Evolutionary conservation across 2,797 vertebrate genomes (phyloP).

Genomic region (Spinibarbus caldwelli): DNA sequence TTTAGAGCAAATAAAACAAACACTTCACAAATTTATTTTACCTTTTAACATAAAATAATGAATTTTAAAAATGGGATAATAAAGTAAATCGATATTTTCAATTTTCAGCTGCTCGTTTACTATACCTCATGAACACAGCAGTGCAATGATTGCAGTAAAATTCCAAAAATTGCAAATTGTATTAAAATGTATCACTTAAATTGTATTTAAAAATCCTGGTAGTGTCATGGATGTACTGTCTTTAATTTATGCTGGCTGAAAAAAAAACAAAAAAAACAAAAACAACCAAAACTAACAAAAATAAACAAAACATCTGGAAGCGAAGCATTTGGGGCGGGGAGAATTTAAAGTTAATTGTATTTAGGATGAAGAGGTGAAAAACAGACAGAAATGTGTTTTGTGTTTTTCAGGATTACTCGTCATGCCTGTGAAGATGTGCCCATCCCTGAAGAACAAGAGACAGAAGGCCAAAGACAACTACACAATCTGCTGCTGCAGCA

Average conservation of each 20-base stretch:
- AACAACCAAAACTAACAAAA: background rate
- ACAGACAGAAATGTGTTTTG: background rate
- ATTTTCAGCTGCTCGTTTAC: background rate
- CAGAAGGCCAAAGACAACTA: constrained; percentile 93
- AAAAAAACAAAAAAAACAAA: too few relatives aligned
- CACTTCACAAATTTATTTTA: background rate
- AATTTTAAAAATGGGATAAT: too few relatives aligned
- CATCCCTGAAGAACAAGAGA: constrained; percentile 90
- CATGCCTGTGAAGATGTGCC: constrained; percentile 82
- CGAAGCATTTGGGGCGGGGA: background rate
- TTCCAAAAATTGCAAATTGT: rapidly evolving
- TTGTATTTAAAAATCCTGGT: too few relatives aligned
- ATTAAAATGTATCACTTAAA: background rate
- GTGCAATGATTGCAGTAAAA: too few relatives aligned
- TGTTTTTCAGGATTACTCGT: constrained; percentile 81
- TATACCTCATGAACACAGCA: too few relatives aligned
- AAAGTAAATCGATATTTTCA: background rate
- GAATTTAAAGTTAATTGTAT: background rate
- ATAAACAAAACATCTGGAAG: too few relatives aligned
- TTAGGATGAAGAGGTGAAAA: background rate
- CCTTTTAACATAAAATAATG: background rate
- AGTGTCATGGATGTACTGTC: background rate
- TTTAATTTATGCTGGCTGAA: background rate
- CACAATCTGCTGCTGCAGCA: constrained; percentile 90
- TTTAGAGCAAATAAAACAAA: background rate